Evolutionary conservation across 53 echinoderm and acorn worm genomes (phyloP), one percentile per base, ranked within the genome.

Genomic region (Henricia sp.): DNA sequence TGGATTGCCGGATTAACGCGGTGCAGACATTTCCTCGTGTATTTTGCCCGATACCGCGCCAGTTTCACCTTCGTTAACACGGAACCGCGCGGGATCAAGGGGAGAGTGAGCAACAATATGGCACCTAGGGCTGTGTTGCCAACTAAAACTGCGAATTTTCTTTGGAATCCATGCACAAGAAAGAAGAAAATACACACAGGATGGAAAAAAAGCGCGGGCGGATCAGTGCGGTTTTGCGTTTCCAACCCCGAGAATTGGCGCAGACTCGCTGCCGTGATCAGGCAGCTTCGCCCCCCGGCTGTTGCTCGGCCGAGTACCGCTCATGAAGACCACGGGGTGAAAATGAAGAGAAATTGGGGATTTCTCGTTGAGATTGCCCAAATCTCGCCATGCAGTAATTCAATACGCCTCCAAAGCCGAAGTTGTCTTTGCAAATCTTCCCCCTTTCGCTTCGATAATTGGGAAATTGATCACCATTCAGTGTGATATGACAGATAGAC

Each of bases 1-100:
- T 20, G 76, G 76, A 76, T 76, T 76, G 76, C 13, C 76, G 57
- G 76, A 76, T 76, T 76, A 76, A 43, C 27, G 26, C 57, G 56
- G 57, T 57, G n/a, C 76, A 76, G 39, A 37, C 28, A n/a, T n/a
- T n/a, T n/a, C 73, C 43, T 73, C 73, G 52, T 53, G 54, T 73
- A 34, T 43, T 57, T 43, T 58, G 38, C 39, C 74, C 76, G 20
- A 19, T 28, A 19, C 39, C 14, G 21, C 67, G 39, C 59, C 76
- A 56, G 76, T 28, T 57, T 17, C 23, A 24, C 42, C 2, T 17
- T 21, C 59, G 25, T 34, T 40, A 55, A 72, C n/a, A n/a, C n/a
- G n/a, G n/a, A n/a, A n/a, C n/a, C n/a, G n/a, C n/a, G n/a, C n/a
- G n/a, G n/a, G n/a, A n/a, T n/a, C n/a, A n/a, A 37, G 26, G 43